phyloP scores from a whole-genome alignment of 2,888 invertebrate genomes.

The Diadromus collaris region DNA sequence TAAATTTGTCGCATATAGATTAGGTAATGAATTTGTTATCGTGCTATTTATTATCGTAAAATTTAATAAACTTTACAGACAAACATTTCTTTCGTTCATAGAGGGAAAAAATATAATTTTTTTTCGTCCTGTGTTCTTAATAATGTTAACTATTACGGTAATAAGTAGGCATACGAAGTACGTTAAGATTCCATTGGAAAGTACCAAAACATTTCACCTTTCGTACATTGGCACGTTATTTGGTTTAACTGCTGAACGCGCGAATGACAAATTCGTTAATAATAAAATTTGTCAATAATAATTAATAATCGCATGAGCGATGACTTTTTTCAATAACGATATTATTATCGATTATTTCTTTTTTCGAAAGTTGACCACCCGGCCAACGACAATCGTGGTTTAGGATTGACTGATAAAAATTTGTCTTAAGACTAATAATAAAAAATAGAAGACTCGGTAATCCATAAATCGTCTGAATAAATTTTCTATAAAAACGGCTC shows the following conservation, averaged over 20 bases:
- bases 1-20: too few relatives aligned
- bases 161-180: conserved; percentile 67
- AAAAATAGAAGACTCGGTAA: conserved; percentile 57
- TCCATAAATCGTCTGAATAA: conserved; percentile 53
- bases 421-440: conserved; percentile 50
- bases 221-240: conserved; percentile 31
- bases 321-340: conserved; percentile 39
- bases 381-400: conserved; percentile 33
- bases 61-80: conserved; percentile 73
- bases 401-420: conserved; percentile 44
- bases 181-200: conserved; percentile 70
- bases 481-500: conserved; percentile 44
- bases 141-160: conserved; percentile 66
- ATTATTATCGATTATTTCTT: conserved; percentile 10
- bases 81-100: conserved; percentile 64
- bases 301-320: conserved; percentile 45
- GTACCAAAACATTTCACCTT: conserved; percentile 67
- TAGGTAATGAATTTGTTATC: too few relatives aligned
- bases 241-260: conserved; percentile 18
- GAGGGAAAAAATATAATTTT: conserved; percentile 66
- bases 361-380: conserved; percentile 27
- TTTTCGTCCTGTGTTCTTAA: conserved; percentile 50
- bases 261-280: conserved; percentile 55
- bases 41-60: conserved; percentile 70
- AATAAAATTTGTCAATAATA: conserved; percentile 49